Base-by-base conservation (phyloP, 2,888 invertebrate genomes). In the Drosophila acutilabella region DNA sequence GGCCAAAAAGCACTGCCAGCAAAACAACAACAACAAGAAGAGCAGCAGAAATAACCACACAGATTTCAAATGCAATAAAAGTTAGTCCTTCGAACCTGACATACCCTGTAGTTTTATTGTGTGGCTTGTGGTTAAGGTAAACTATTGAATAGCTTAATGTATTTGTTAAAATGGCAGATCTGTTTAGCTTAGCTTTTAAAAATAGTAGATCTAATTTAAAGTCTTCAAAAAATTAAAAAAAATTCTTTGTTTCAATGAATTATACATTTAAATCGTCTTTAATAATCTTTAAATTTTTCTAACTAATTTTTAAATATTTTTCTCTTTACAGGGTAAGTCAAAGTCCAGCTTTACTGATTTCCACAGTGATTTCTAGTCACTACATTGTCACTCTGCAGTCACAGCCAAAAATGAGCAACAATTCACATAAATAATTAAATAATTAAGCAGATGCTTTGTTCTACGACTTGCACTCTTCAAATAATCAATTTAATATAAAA, bases 51-150 rank as follows among this genome's bases (percentile, higher is more conserved):
- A 47, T 26, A 70, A 56, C 44, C 51, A 56, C 30, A 77, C 38
- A 18, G 45, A 51, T 52, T 42, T 16, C 62, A 38, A 68, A 62
- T 64, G 74, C 75, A 78, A 75, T 78, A 64, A 72, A 78, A 76
- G 54, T 76, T 76, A 56, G 61, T 64, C 66, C 47, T 41, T 50
- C 42, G 10, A 36, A 5, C n/a, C 36, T 23, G 2, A 16, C 20
- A 50, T 50, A 57, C 64, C 50, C 57, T 56, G 33, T 44, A 42
- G 1, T 18, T 42, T n/a, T 2, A 10, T n/a, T 11, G 5, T 2
- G 8, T 18, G 18, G 4, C 1, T 33, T 18, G 8, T 18, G 50
- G 50, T 36, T 36, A 1, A 8, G 4, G 18, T 36, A 36, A 33
- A 5, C 10, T 38, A 23, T 1, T 18, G 10, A 42, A 10, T 2